Evolutionary conservation across 2,797 vertebrate species (phyloP).

Genomic region (Karalla daura): DNA sequence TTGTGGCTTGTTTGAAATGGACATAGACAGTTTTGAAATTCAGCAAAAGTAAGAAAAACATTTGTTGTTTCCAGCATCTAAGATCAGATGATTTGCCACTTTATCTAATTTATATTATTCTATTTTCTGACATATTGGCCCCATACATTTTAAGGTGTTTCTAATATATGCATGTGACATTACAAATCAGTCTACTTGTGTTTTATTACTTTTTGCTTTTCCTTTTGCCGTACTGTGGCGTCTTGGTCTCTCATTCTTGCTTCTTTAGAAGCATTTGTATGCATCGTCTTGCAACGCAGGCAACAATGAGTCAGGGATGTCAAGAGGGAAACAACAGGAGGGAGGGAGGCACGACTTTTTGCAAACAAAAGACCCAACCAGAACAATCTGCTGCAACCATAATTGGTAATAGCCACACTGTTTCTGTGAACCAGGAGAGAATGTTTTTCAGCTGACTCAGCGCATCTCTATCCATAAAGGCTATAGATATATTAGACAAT

Average conservation of each 20-base stretch:
- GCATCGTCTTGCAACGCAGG: not conserved
- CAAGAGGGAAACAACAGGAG: slow-evolving; percentile 6
- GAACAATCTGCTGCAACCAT: slow-evolving; percentile 8
- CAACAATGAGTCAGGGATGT: slow-evolving; percentile 17
- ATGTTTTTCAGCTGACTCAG: slow-evolving; percentile 2
- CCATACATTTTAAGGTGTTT: not conserved
- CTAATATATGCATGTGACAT: not conserved
- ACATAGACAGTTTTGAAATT: not conserved
- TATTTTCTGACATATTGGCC: too few species aligned
- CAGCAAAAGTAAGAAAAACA: not conserved
- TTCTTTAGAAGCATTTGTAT: not conserved
- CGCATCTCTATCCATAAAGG: not conserved
- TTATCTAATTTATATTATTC: not conserved
- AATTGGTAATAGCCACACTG: slow-evolving; percentile 14
- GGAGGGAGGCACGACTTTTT: not conserved
- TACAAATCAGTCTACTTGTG: not conserved
- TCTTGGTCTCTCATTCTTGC: not conserved
- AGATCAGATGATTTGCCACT: not conserved
- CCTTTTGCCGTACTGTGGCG: not conserved
- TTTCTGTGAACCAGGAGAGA: slow-evolving; percentile 17
- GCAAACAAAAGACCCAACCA: slow-evolving; percentile 3
- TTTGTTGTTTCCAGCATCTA: not conserved
- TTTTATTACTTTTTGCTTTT: not conserved
- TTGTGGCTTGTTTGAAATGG: not conserved
- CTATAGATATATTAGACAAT: not conserved